Conservation (phyloP, 2,888 invertebrate genomes). For the Lucinisca nassula region DNA sequence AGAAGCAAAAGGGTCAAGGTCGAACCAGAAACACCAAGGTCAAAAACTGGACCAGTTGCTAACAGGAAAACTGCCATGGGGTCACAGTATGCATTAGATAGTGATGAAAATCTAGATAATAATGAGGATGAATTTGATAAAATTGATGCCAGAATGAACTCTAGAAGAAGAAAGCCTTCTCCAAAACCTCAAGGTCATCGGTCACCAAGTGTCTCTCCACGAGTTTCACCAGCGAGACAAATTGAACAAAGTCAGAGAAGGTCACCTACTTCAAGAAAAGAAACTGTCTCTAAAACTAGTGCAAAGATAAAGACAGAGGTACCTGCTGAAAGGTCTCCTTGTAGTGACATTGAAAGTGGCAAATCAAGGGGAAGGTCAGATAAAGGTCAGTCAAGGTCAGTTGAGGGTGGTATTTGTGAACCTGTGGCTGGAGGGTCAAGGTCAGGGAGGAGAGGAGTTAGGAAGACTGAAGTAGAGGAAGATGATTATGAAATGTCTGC, state of each 20-base stretch:
- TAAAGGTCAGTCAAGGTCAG: background rate
- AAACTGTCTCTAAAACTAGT: background rate
- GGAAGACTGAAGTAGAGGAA: constrained; percentile 21
- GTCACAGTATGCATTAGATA: background rate
- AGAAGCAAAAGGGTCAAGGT: constrained; percentile 46
- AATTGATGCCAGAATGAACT: constrained; percentile 8
- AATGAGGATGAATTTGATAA: constrained; percentile 28
- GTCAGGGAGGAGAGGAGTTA: background rate
- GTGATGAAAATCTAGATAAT: constrained; percentile 14
- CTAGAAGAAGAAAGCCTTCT: background rate
- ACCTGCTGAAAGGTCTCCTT: background rate
- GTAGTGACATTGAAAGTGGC: background rate
- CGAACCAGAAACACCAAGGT: constrained; percentile 52
- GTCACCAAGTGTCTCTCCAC: background rate
- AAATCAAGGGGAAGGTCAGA: background rate
- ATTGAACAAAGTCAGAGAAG: background rate
- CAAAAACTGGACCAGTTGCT: constrained; percentile 5
- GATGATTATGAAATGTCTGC: constrained; percentile 21
- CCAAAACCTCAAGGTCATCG: background rate
- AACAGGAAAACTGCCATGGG: background rate
- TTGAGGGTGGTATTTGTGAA: background rate
- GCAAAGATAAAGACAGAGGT: background rate
- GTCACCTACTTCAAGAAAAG: background rate
- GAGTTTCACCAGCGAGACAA: background rate
- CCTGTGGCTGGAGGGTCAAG: background rate